Conservation (phyloP, 2,113 vertebrate genomes). For the Parotia lawesii region DNA sequence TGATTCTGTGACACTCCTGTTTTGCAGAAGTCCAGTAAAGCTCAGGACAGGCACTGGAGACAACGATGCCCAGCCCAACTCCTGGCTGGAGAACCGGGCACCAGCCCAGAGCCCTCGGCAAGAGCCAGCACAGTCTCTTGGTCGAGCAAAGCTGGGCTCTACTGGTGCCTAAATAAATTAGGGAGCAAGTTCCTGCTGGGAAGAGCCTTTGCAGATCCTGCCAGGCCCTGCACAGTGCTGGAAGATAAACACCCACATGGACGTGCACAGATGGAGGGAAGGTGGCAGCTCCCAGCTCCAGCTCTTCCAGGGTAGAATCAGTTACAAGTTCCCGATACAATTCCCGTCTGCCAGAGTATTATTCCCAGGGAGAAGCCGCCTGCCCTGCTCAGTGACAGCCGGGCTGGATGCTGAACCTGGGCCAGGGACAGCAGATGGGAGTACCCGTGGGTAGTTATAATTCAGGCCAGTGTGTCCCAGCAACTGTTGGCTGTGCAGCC, state of each 20-base stretch:
- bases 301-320: neutral
- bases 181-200: neutral
- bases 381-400: neutral
- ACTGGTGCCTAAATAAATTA: neutral
- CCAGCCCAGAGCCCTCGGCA: rapidly evolving
- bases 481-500: neutral
- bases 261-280: neutral
- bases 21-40: neutral
- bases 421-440: conserved; percentile 35
- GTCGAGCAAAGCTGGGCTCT: neutral
- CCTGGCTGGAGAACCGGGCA: neutral
- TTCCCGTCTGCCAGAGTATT: neutral
- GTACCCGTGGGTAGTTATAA: neutral
- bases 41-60: neutral
- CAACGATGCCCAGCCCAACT: neutral
- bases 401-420: neutral
- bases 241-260: neutral
- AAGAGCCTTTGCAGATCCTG: conserved; percentile 9
- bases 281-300: neutral
- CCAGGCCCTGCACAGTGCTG: neutral
- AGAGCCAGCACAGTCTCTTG: neutral
- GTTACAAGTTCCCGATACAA: neutral
- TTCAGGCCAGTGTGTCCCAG: neutral
- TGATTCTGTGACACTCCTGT: neutral
- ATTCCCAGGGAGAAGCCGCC: neutral